phyloP scores from a whole-genome alignment of 2,888 invertebrate species.

The Coremacera marginata region DNA sequence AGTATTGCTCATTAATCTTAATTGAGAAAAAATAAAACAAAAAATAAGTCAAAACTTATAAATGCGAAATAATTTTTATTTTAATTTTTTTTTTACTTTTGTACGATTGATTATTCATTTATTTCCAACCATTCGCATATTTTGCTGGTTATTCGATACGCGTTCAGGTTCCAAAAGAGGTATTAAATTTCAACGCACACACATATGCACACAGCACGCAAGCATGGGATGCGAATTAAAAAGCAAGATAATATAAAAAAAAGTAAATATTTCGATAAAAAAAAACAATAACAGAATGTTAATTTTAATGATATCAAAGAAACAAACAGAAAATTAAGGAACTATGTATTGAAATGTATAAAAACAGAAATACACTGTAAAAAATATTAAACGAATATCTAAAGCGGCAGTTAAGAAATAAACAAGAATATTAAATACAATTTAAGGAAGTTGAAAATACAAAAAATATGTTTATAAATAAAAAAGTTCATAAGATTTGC shows the following conservation, averaged over 20 bases:
- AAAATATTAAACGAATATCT: constrained; percentile 14
- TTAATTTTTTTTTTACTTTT: not conserved
- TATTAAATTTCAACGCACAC: constrained; percentile 39
- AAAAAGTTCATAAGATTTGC: not conserved
- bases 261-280: not conserved
- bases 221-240: constrained; percentile 57
- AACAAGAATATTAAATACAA: not conserved
- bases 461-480: not conserved
- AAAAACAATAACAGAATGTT: not conserved
- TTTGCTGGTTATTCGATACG: constrained; percentile 29
- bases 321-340: constrained; percentile 37
- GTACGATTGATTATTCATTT: not conserved
- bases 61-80: not conserved
- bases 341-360: constrained; percentile 20
- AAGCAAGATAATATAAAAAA: constrained; percentile 27
- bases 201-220: constrained; percentile 58
- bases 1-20: too few species aligned
- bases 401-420: not conserved
- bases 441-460: too few species aligned
- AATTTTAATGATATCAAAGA: constrained; percentile 21
- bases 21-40: not conserved
- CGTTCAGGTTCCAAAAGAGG: constrained; percentile 27
- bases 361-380: constrained; percentile 37
- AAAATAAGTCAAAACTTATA: not conserved
- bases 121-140: constrained; percentile 17